phyloP scores from a whole-genome alignment of 2,888 invertebrate species.

The Papilio demoleus region DNA sequence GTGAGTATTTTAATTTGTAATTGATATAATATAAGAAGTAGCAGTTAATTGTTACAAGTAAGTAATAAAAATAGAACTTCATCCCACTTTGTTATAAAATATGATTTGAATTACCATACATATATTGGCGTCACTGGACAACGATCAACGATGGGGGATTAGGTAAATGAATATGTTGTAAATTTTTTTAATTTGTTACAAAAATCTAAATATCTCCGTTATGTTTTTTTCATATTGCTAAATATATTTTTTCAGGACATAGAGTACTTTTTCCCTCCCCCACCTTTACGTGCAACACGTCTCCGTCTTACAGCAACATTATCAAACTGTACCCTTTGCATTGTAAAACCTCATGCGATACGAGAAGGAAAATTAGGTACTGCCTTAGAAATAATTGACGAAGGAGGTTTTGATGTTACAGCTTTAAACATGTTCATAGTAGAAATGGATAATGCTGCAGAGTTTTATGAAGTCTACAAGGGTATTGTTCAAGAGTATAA shows the following conservation, averaged over 20 bases:
- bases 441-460: conserved; percentile 92
- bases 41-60: no score
- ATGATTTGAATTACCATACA: no score
- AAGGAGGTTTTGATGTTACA: conserved; percentile 90
- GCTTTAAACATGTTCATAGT: conserved; percentile 92
- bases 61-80: no score
- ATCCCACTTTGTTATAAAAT: no score
- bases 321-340: conserved; percentile 89
- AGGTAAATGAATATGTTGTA: no score
- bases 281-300: conserved; percentile 62
- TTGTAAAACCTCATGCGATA: conserved; percentile 96
- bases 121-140: no score
- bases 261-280: conserved; percentile 85
- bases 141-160: no score
- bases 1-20: no score
- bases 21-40: no score
- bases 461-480: conserved; percentile 96
- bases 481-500: conserved; percentile 92
- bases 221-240: no score
- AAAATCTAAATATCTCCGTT: no score
- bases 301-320: conserved; percentile 82
- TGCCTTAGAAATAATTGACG: conserved; percentile 87
- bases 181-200: conserved; percentile 26
- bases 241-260: no score
- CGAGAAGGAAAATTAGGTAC: conserved; percentile 88